These are phyloP conservation scores for Bombyx mandarina DNA, from an alignment of 1,140 invertebrate species.

Conservation along the genomic window DNA sequence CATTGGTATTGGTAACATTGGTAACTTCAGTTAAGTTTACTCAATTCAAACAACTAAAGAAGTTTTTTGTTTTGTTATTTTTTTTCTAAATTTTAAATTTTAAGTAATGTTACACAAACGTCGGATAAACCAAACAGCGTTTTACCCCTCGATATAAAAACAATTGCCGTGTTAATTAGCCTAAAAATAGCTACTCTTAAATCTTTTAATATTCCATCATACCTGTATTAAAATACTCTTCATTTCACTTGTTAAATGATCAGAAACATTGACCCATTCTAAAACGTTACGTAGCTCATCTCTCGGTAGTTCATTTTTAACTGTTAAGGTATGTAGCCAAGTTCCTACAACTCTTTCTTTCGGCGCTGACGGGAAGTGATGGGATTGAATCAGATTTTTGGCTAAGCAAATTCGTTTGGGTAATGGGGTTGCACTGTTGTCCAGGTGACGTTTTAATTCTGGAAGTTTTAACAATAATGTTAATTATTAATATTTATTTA, in stretches of 20 bases:
- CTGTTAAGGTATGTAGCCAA: slow-evolving; percentile 40
- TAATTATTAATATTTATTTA: too few species aligned
- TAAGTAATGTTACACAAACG: too few species aligned
- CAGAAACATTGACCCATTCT: slow-evolving; percentile 37
- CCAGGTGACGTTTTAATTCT: slow-evolving; percentile 54
- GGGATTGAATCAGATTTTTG: slow-evolving; percentile 46
- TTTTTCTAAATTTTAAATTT: too few species aligned
- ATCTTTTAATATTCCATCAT: slow-evolving; percentile 4
- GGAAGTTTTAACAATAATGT: slow-evolving; percentile 11
- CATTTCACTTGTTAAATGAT: slow-evolving; percentile 46
- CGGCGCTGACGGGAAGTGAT: slow-evolving; percentile 47
- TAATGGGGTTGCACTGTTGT: slow-evolving; percentile 35
- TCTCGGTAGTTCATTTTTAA: slow-evolving; percentile 26
- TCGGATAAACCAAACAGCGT: too few species aligned
- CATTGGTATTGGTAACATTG: too few species aligned
- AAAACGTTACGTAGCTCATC: slow-evolving; percentile 41
- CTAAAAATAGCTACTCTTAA: too few species aligned
- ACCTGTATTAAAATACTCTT: slow-evolving; percentile 54
- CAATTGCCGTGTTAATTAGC: too few species aligned
- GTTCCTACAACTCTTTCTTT: slow-evolving; percentile 52
- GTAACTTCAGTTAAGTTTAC: too few species aligned
- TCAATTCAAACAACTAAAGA: too few species aligned
- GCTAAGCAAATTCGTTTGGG: slow-evolving; percentile 49
- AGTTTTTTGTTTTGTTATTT: too few species aligned
- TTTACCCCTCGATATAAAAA: too few species aligned